These are phyloP conservation scores for Mycetomoellerius zeteki DNA, from an alignment of 1,140 invertebrate species.

Conservation along the genomic window DNA sequence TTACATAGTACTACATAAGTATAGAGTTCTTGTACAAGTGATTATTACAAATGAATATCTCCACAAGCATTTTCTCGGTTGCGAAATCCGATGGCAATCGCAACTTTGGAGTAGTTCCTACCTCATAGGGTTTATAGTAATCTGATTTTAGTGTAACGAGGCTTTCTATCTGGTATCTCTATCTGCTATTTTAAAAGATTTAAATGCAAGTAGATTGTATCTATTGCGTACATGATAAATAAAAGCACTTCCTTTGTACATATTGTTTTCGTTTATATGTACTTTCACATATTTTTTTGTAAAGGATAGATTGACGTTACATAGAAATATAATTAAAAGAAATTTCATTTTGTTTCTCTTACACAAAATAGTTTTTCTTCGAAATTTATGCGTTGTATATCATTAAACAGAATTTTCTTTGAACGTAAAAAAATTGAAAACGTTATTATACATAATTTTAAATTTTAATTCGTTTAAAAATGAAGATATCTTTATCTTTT, in stretches of 20 bases:
- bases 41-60: constrained; percentile 30
- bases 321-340: not conserved
- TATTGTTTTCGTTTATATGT: not conserved
- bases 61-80: constrained; percentile 16
- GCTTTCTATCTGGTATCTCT: constrained; percentile 15
- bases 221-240: constrained; percentile 5
- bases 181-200: constrained; percentile 21
- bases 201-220: not conserved
- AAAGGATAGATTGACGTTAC: not conserved
- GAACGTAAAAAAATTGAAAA: not conserved
- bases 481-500: not conserved
- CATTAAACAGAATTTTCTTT: not conserved
- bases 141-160: constrained; percentile 22
- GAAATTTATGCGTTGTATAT: not conserved
- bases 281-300: not conserved
- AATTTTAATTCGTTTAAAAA: not conserved
- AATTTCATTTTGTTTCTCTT: not conserved
- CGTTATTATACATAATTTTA: not conserved
- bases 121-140: constrained; percentile 15
- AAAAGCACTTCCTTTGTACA: constrained; percentile 19
- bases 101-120: not conserved
- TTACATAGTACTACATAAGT: not conserved
- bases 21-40: not conserved
- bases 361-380: too few species aligned
- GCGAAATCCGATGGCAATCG: constrained; percentile 15